These are phyloP conservation scores for Phalacrocorax brasilianus DNA, from an alignment of 2,113 vertebrate genomes.

Conservation along the genomic window DNA sequence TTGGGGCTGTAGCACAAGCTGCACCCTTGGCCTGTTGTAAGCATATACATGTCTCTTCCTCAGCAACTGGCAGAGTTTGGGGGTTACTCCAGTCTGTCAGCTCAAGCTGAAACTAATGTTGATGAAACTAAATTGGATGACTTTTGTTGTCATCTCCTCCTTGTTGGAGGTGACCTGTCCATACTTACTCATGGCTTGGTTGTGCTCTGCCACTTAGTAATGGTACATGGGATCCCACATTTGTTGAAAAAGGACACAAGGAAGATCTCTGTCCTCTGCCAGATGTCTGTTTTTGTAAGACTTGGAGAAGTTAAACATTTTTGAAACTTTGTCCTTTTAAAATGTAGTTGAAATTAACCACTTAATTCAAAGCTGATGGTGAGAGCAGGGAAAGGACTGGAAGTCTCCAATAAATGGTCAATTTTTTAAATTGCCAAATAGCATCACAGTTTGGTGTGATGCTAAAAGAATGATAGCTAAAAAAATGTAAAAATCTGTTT, in stretches of 20 bases:
- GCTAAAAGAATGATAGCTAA: neutral
- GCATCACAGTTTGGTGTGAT: fast-evolving
- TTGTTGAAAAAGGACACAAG: neutral
- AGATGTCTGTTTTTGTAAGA: neutral
- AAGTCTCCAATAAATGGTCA: neutral
- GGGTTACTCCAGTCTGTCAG: neutral
- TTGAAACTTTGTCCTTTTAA: neutral
- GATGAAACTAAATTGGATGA: neutral
- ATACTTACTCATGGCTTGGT: neutral
- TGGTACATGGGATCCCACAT: fast-evolving
- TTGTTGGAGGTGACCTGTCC: neutral
- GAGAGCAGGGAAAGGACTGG: neutral
- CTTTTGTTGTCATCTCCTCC: neutral
- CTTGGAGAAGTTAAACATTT: neutral
- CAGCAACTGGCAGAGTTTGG: neutral
- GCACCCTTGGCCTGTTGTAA: neutral
- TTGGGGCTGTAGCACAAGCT: neutral
- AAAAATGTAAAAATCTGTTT: neutral
- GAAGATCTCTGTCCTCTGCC: neutral
- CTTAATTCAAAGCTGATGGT: neutral
- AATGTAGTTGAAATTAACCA: neutral
- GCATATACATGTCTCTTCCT: neutral
- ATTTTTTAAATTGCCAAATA: neutral
- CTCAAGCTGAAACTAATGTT: neutral
- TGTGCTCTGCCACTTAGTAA: neutral